Evolutionary conservation across 2,888 invertebrate species (phyloP).

Genomic region (Tetanocera ferruginea): DNA sequence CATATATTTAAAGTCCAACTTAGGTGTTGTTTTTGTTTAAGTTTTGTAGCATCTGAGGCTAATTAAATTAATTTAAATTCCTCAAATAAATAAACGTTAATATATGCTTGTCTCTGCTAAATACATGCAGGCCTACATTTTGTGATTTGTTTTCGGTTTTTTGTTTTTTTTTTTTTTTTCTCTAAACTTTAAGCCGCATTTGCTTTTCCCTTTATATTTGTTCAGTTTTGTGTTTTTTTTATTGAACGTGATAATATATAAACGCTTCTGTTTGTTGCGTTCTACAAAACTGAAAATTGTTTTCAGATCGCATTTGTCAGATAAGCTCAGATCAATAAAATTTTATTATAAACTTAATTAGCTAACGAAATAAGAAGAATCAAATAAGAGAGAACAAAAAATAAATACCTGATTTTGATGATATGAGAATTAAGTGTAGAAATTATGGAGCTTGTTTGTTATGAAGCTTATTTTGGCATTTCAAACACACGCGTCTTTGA

Average conservation of each 20-base stretch:
- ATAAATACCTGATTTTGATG: too few species aligned
- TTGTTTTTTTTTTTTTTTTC: not conserved
- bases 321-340: conserved; percentile 23
- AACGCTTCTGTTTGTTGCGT: conserved; percentile 16
- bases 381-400: too few species aligned
- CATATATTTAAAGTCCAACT: not conserved
- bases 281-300: not conserved
- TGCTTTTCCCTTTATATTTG: not conserved
- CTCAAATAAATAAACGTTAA: conserved; percentile 18
- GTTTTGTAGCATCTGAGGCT: not conserved
- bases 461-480: too few species aligned
- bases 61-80: conserved; percentile 27
- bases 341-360: conserved; percentile 21
- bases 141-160: not conserved
- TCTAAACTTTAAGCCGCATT: not conserved
- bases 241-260: conserved; percentile 15
- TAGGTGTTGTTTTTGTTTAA: not conserved
- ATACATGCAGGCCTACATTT: not conserved
- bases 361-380: not conserved
- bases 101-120: not conserved
- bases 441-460: too few species aligned
- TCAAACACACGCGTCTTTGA: too few species aligned
- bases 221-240: not conserved
- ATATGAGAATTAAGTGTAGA: too few species aligned
- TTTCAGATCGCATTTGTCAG: not conserved